Base-by-base conservation (phyloP, 23 tunicate genomes). In the Styela plicata region DNA sequence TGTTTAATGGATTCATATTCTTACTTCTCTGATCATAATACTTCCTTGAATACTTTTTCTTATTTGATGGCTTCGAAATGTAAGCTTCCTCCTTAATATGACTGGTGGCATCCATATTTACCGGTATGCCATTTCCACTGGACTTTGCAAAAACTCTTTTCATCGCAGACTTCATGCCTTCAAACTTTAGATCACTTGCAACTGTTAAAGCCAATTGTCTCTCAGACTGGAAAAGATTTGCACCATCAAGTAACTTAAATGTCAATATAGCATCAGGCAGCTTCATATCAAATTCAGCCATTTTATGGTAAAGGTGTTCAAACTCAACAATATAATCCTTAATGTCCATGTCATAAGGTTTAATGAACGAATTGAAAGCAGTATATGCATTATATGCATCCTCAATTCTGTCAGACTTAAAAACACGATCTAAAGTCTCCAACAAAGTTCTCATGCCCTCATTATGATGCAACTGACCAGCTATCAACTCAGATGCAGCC, bases 181-280 rank as follows among this genome's bases (percentile, higher is more conserved):
- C n/a, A n/a, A n/a, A n/a, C n/a, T n/a, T n/a, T n/a, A n/a, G n/a
- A n/a, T n/a, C n/a, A n/a, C n/a, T n/a, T n/a, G n/a, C n/a, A 44
- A 13, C 57, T 44, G 57, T 13, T 5, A 13, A 13, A 44, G 57
- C 57, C 13, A 44, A 44, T 44, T 44, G 57, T 44, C 57, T 44
- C 13, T 44, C 57, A 5, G 57, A 44, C 13, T 44, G 57, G 13
- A 13, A 44, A 5, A 44, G 57, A 44, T 44, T 44, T 44, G 57
- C 57, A 44, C 57, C 13, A 44, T 44, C 57, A 5, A 44, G 13
- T 53, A 69, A 13, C 31, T 81, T 81, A 31, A 81, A 81, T 21
- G 75, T 74, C 62, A 81, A 68, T 33, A 69, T 36, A 21, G 75
- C 36, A 81, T 81, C 84, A 31, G 84, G 84, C 30, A 81, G 62